Percentiles rank a stretch among this genome's conserved stretches.
phyloP scores from a whole-genome alignment of 2,888 invertebrate species.

The Salpingus planirostris region DNA sequence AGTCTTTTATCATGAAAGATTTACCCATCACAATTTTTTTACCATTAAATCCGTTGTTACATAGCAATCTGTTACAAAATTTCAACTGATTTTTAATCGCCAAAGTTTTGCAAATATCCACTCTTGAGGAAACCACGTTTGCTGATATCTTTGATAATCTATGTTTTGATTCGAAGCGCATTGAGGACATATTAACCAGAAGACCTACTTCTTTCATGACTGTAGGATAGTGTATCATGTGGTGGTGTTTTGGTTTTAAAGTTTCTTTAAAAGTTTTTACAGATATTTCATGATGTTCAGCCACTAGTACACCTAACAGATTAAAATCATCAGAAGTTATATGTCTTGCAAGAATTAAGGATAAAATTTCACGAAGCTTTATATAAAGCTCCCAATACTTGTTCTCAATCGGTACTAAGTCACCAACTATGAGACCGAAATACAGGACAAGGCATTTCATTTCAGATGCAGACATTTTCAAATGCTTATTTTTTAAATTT shows the following conservation, averaged over 20 bases:
- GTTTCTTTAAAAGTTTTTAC: slow-evolving; percentile 4
- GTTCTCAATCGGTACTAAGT: slow-evolving; percentile 10
- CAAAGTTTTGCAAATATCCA: neutral
- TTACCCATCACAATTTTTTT: neutral
- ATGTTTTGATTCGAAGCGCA: slow-evolving; percentile 12
- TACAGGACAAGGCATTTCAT: slow-evolving; percentile 15
- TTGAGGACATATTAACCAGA: slow-evolving; percentile 8
- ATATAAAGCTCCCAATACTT: slow-evolving; percentile 3
- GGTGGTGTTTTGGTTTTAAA: slow-evolving; percentile 13
- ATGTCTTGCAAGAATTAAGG: neutral
- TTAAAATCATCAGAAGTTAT: neutral
- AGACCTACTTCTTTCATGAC: slow-evolving; percentile 9
- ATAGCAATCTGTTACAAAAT: neutral
- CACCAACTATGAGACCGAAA: slow-evolving; percentile 16
- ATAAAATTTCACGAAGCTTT: slow-evolving; percentile 4
- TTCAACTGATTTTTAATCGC: neutral
- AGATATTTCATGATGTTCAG: slow-evolving; percentile 9
- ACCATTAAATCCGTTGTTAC: neutral
- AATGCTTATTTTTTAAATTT: slow-evolving; percentile 10
- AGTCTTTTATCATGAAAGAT: no score
- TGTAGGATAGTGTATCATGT: slow-evolving; percentile 12
- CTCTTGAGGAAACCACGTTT: neutral
- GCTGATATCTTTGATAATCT: neutral
- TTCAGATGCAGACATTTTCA: slow-evolving; percentile 20
- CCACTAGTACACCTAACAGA: slow-evolving; percentile 6